Conservation (phyloP, 2,113 vertebrate species). For the Scophthalmus maximus region DNA sequence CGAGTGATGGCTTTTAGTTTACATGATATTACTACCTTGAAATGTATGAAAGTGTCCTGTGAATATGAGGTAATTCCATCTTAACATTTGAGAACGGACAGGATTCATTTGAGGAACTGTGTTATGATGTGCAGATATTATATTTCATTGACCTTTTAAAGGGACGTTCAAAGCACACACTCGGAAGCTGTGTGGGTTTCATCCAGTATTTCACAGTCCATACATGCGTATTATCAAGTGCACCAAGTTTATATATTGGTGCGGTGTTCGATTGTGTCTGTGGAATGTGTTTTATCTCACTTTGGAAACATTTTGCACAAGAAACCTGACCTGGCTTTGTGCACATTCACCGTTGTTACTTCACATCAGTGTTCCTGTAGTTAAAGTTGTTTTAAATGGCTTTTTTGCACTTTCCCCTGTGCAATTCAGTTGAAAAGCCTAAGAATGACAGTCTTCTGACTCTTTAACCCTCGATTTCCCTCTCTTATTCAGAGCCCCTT, state of each 20-base stretch:
- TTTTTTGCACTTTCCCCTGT: background rate
- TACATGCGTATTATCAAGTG: background rate
- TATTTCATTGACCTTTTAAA: too few species aligned
- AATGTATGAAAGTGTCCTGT: too few species aligned
- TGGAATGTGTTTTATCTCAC: background rate
- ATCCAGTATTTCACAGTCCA: background rate
- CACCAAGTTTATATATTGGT: background rate
- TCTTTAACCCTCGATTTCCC: background rate
- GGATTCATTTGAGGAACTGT: too few species aligned
- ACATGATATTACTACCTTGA: too few species aligned
- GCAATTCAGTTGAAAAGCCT: background rate
- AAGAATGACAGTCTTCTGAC: background rate
- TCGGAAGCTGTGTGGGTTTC: background rate
- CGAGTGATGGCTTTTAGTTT: too few species aligned
- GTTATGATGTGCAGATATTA: too few species aligned
- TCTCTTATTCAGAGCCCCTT: constrained; percentile 87
- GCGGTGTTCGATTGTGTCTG: background rate
- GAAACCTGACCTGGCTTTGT: background rate
- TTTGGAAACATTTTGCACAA: background rate
- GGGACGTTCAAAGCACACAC: too few species aligned
- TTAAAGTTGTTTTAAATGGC: constrained; percentile 5
- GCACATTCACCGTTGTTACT: background rate
- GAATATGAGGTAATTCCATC: too few species aligned
- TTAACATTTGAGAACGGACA: too few species aligned
- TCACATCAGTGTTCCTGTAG: too few species aligned